Conservation (phyloP, 2,113 vertebrate species). For the cattle (Bos taurus) region DNA sequence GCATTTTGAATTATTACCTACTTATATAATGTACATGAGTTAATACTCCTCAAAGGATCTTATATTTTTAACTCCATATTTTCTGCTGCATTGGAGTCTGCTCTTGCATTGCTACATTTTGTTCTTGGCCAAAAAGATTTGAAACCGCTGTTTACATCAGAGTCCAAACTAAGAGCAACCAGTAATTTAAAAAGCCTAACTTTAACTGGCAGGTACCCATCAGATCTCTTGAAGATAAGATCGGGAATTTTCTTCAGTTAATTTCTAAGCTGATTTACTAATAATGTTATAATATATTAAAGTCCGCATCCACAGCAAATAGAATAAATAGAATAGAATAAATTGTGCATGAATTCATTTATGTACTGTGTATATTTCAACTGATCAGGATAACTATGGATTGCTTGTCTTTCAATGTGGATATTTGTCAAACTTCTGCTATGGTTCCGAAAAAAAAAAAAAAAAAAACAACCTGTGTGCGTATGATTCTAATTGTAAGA, state of each 20-base stretch:
- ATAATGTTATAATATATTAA: background rate
- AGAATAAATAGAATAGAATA: background rate
- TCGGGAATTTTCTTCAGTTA: background rate
- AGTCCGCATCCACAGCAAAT: background rate
- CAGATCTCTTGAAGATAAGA: background rate
- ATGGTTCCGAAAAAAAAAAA: background rate
- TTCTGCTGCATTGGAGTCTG: background rate
- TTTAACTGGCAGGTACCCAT: background rate
- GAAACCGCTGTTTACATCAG: background rate
- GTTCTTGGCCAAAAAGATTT: background rate
- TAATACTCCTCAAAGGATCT: conserved; percentile 26
- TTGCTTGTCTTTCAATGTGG: background rate
- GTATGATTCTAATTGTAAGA: background rate
- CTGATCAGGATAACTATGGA: background rate
- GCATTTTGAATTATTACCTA: conserved; percentile 11
- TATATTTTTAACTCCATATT: background rate
- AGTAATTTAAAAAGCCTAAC: background rate
- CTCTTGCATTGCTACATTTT: background rate
- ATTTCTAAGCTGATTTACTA: background rate
- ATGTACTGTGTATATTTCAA: background rate
- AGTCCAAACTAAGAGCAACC: background rate
- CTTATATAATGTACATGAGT: background rate
- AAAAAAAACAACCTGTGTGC: accelerated
- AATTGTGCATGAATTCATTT: background rate
- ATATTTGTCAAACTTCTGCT: background rate